Evolutionary conservation across 23 tunicate genomes (phyloP), one percentile per base, ranked within the genome.

Genomic region (Halocynthia aurantium): DNA sequence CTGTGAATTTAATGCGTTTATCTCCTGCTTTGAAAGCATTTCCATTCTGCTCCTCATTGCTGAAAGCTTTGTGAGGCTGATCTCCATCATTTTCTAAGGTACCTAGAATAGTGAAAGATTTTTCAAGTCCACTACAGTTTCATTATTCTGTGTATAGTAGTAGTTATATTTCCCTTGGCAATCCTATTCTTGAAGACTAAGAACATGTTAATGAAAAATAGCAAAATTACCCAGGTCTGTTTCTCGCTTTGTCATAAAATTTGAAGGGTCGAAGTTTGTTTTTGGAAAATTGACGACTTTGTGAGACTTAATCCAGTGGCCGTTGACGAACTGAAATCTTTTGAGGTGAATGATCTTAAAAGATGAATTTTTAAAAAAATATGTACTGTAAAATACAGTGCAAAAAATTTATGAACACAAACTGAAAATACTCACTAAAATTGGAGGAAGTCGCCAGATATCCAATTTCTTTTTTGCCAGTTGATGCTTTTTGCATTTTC

Each of bases 281-380:
- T 67, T 60, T 11, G 88, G 92, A 50, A 92, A 85, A 75, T 92
- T 85, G 4, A 92, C 98, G 21, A 86, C 84, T 79, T 92, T 92
- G 78, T 82, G 92, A n/a, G 98, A 92, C 70, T 92, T 92, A 72
- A 92, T 92, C 98, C 98, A 92, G 9, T 82, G 84, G 9, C 92
- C 92, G 73, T 92, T 92, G 17, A 92, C 92, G 53, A 67, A 82
- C 68, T 83, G 91, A 61, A 92, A 92, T 20, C 98, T 78, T 53
- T 92, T 92, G 68, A 92, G 70, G 62, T 92, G 98, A 69, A 92
- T 86, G 22, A 92, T 86, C 98, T 92, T 67, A 5, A 72, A 65
- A 22, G 15, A 69, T 5, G 56, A 84, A 67, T 13, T 58, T n/a
- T n/a, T 13, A 58, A 15, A 57, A 57, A 57, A 58, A 58, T 58